phyloP scores from a whole-genome alignment of 1,140 invertebrate genomes.

The Philaenus spumarius region DNA sequence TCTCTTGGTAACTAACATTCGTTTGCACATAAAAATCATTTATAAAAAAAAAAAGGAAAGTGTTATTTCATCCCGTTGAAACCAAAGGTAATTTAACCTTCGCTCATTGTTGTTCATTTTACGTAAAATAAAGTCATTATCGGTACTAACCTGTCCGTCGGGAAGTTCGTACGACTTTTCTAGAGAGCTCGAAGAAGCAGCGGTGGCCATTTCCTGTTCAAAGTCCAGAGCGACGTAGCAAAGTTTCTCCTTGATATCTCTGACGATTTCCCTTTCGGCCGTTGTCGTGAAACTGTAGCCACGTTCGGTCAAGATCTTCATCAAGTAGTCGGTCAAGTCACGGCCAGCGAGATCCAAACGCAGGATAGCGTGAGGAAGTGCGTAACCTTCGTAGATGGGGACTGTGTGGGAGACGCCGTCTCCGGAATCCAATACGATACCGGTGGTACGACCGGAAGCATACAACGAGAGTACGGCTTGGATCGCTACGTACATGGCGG shows the following conservation, averaged over 20 bases:
- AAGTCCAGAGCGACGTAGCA: conserved; percentile 90
- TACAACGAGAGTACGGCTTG: conserved; percentile 89
- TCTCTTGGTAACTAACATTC: no score
- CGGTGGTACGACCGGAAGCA: conserved; percentile 91
- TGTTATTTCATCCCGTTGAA: no score
- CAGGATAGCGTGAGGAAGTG: conserved; percentile 72
- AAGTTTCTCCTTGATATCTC: conserved; percentile 91
- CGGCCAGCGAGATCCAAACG: conserved; percentile 88
- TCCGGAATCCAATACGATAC: conserved; percentile 87
- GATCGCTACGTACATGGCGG: conserved; percentile 90
- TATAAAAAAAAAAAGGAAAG: no score
- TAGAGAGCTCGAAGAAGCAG: conserved; percentile 81
- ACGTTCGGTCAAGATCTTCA: conserved; percentile 94
- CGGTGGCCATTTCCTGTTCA: conserved; percentile 92
- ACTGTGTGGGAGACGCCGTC: conserved; percentile 95
- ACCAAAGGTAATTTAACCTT: no score
- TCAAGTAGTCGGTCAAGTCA: conserved; percentile 92
- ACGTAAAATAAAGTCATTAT: no score
- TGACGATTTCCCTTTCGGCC: conserved; percentile 92
- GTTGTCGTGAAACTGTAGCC: conserved; percentile 96
- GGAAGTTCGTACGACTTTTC: conserved; percentile 93
- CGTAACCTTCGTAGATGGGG: conserved; percentile 85
- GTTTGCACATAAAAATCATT: no score
- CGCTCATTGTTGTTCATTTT: no score
- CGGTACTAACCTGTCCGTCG: conserved; percentile 85